Evolutionary conservation across 64 coral and sea anemone species (phyloP), one percentile per base, ranked within the genome.

Genomic region (Montipora capricornis): DNA sequence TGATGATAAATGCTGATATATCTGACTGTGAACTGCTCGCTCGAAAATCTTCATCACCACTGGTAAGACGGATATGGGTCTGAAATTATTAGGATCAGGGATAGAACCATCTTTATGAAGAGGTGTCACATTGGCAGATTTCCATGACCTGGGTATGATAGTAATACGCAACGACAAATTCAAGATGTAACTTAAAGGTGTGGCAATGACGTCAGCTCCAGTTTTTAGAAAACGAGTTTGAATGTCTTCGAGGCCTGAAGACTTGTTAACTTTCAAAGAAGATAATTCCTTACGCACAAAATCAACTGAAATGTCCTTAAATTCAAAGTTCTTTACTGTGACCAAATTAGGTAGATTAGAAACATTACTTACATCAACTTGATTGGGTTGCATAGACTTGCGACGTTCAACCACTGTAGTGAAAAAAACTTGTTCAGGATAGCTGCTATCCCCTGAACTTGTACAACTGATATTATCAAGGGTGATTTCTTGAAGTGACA

Each of bases 261-360:
- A 79, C 64, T 89, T 79, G 16, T 89, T 79, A 6, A 87, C 88
- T 60, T 61, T 64, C 53, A 79, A 44, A 62, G 75, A 79, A 5
- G 55, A 79, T 19, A 90, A 59, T 90, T 90, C 88, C 75, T 90
- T 90, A 44, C 75, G 75, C 16, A 90, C 74, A 62, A 90, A 90
- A 76, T 90, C 44, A 44, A 67, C 75, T 61, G 88, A 2, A 45
- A 90, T 79, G 14, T 79, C 76, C 17, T 26, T 79, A 90, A 90
- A 90, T 61, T 66, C 10, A 13, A 79, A 90, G 8, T 79, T 44
- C 19, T 37, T 75, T 46, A 19, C 88, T 55, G 52, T 0, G 2
- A 55, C 52, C 52, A 55, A 55, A 55, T 55, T 55, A 55, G 52
- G 52, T 55, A 55, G 6, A 55, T 55, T 55, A 10, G 52, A 55